Conservation (phyloP, 1,140 invertebrate genomes). For the Drosophila nebulosa region DNA sequence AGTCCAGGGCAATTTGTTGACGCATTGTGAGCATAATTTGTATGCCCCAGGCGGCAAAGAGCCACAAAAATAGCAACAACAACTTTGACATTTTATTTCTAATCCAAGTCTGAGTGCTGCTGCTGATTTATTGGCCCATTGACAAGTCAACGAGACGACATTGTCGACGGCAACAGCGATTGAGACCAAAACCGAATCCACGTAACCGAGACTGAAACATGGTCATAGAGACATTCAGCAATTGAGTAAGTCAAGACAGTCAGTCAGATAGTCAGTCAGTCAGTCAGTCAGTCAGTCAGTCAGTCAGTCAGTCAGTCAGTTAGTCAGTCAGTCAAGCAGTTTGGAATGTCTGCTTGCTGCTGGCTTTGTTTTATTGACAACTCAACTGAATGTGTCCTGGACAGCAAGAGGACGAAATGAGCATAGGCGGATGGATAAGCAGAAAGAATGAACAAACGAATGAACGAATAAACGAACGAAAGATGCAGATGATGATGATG, state of each 20-base stretch:
- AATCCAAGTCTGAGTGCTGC: constrained; percentile 14
- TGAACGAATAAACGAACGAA: neutral
- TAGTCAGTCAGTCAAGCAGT: neutral
- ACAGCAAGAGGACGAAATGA: neutral
- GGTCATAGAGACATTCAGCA: neutral
- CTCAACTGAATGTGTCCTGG: constrained; percentile 6
- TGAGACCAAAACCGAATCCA: neutral
- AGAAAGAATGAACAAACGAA: neutral
- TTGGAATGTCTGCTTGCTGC: neutral
- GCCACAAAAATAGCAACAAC: neutral
- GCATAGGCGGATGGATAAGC: neutral
- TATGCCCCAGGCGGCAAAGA: constrained; percentile 19
- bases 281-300: neutral
- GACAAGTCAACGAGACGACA: constrained; percentile 50
- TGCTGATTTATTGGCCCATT: constrained; percentile 69
- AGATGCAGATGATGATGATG: neutral
- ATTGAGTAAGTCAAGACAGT: neutral
- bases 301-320: constrained; percentile 9
- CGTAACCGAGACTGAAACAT: neutral
- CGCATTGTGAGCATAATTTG: constrained; percentile 16
- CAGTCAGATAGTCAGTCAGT: constrained; percentile 15
- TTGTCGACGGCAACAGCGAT: neutral
- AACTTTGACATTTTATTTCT: constrained; percentile 53
- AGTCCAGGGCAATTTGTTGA: constrained; percentile 8
- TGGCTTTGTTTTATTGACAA: constrained; percentile 4